These are phyloP conservation scores for Hydropotes inermis DNA, from an alignment of 2,113 vertebrate genomes.

Conservation along the genomic window DNA sequence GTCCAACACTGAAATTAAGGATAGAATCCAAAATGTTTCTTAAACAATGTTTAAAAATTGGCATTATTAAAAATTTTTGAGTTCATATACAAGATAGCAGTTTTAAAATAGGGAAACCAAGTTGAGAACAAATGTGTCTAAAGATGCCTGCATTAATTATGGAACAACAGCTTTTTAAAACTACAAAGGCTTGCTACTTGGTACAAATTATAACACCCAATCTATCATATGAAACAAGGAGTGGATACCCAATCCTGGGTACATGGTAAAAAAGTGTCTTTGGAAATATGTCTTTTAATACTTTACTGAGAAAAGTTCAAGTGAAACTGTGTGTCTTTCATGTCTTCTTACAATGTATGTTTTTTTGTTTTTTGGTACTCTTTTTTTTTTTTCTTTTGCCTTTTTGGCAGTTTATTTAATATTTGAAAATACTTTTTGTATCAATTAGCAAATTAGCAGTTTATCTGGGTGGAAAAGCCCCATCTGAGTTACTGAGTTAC, in stretches of 20 bases:
- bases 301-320: background rate
- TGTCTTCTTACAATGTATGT: conserved; percentile 12
- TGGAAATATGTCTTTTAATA: background rate
- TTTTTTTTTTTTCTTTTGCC: conserved; percentile 58
- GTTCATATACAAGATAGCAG: background rate
- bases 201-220: background rate
- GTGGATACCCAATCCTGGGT: too few relatives aligned
- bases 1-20: background rate
- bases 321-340: background rate
- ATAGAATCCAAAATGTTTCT: background rate
- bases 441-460: conserved; percentile 81
- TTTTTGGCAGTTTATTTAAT: conserved; percentile 73
- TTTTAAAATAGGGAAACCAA: conserved; percentile 12
- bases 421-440: conserved; percentile 77
- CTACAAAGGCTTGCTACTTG: background rate
- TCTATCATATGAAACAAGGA: background rate
- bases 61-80: conserved; percentile 3
- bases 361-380: background rate
- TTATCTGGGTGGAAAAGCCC: conserved; percentile 70
- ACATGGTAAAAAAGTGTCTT: background rate
- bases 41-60: background rate
- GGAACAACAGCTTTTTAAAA: background rate
- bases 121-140: background rate
- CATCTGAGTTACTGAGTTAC: conserved; percentile 78
- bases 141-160: background rate